Conservation (phyloP, 2,797 vertebrate species). For the Chaetophractus vellerosus region DNA sequence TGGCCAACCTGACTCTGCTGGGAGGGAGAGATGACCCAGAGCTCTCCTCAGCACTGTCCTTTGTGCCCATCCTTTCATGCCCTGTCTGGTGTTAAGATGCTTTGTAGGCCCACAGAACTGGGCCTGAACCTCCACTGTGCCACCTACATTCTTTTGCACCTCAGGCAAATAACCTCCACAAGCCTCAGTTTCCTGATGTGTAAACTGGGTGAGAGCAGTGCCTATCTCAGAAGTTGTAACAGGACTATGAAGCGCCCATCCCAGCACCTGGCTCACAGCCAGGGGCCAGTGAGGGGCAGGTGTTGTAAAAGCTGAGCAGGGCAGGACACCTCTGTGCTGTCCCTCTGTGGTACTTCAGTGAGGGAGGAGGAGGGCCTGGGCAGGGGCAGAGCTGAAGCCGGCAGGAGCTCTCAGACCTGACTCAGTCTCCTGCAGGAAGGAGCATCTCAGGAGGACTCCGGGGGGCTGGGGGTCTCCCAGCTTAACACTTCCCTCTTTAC, state of each 20-base stretch:
- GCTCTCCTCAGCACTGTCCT: accelerated
- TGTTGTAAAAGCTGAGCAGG: not conserved
- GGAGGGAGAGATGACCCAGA: not conserved
- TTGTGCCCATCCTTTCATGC: accelerated
- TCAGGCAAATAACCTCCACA: not conserved
- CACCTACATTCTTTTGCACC: not conserved
- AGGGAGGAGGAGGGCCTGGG: not conserved
- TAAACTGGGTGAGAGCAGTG: not conserved
- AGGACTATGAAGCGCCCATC: not conserved
- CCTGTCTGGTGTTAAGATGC: not conserved
- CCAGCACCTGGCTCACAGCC: not conserved
- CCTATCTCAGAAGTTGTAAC: not conserved
- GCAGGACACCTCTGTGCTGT: not conserved
- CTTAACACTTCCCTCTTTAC: not conserved
- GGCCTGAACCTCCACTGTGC: not conserved
- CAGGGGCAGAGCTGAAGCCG: not conserved
- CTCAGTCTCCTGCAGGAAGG: accelerated
- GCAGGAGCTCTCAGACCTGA: not conserved
- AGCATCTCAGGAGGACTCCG: not conserved
- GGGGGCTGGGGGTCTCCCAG: not conserved
- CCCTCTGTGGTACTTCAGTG: not conserved
- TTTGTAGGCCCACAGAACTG: not conserved
- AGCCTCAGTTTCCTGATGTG: not conserved
- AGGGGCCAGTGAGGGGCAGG: too few species aligned
- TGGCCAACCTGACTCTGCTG: not conserved